These are phyloP conservation scores for Liasis olivaceus DNA, from an alignment of 2,797 vertebrate genomes.

Conservation along the genomic window DNA sequence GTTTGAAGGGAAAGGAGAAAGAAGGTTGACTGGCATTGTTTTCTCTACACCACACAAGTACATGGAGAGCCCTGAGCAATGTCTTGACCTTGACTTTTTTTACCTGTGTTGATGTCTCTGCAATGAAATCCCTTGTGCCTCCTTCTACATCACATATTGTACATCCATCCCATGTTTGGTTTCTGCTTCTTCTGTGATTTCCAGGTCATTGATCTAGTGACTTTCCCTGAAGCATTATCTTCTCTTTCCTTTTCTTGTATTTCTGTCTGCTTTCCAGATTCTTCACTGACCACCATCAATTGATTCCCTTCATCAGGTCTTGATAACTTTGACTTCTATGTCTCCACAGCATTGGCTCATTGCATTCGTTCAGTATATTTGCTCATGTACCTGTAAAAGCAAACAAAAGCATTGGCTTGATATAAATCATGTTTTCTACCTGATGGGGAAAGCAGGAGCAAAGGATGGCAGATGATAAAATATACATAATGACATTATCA, in stretches of 20 bases:
- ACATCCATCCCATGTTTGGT: background rate
- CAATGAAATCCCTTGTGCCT: background rate
- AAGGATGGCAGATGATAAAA: background rate
- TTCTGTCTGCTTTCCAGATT: background rate
- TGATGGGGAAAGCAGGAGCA: background rate
- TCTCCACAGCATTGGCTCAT: background rate
- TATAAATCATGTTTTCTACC: background rate
- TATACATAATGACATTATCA: background rate
- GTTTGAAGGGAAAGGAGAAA: background rate
- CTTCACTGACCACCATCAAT: background rate
- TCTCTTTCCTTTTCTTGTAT: background rate
- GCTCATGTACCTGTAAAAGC: background rate
- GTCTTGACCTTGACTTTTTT: background rate
- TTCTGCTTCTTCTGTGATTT: background rate
- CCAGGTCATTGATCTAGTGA: background rate
- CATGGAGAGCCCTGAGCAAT: background rate
- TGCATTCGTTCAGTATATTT: background rate
- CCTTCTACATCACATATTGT: background rate
- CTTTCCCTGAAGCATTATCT: background rate
- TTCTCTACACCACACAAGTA: background rate
- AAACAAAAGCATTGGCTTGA: background rate
- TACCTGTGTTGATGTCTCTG: background rate
- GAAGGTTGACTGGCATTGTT: background rate
- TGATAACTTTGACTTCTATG: background rate
- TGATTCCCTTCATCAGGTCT: background rate